Base-by-base conservation (phyloP, 2,888 invertebrate species). In the Xanthia togata region DNA sequence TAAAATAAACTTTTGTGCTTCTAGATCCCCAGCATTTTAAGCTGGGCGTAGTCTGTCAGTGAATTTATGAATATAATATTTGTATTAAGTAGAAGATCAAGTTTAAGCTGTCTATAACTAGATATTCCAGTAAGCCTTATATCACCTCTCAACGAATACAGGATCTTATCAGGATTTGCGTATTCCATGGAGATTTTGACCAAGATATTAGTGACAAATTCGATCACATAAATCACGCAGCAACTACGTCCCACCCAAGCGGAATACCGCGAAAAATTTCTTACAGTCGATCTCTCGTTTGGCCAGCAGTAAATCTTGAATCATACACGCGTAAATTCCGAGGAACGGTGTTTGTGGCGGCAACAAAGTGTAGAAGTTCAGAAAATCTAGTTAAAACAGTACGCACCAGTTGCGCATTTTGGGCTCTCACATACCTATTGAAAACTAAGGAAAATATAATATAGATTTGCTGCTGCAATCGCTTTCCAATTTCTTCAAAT, bases 291-390 rank as follows among this genome's bases (percentile, higher is more conserved):
- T 59, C 70, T 55, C 53, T 59, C 44, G 69, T 62, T 68, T 70
- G 55, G 26, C 12, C 59, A 14, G 73, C 65, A 63, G 70, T 84
- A 84, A 86, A 84, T 84, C 75, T 81, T 57, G 71, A 74, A 78
- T 76, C 68, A 70, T 76, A 76, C 59, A 67, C 62, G n/a, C 64
- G 65, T 73, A 64, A 69, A 76, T 77, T 73, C 70, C 35, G 23
- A 17, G 63, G 59, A n/a, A 59, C 35, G 38, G 60, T 41, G 69
- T 73, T 44, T 50, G 60, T 53, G 31, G 59, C 14, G 2, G 38
- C 38, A 35, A 31, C 12, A 47, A 9, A 38, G 26, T 57, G 26
- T 26, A 57, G 26, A 57, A 57, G 62, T 31, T 0, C 53, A 62
- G 78, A 76, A 57, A 38, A 26, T 57, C 26, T 57, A 57, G 14